These are phyloP conservation scores for Melitaea athalia DNA, from an alignment of 2,888 invertebrate genomes.

Conservation along the genomic window DNA sequence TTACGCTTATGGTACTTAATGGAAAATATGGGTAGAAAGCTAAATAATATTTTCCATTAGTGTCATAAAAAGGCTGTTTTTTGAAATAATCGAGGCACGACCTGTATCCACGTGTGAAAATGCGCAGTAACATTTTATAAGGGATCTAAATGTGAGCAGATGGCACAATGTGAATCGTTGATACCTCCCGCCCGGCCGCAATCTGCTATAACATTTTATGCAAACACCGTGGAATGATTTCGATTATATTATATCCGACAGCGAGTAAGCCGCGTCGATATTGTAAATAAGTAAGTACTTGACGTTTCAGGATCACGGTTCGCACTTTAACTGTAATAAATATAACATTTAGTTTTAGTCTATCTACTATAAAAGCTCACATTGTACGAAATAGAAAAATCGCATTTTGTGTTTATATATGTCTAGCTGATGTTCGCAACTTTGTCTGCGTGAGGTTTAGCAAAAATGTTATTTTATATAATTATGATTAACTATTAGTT, in stretches of 20 bases:
- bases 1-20: constrained; percentile 48
- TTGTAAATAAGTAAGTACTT: constrained; percentile 21
- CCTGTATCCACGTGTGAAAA: constrained; percentile 77
- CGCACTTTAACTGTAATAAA: neutral
- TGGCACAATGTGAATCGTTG: constrained; percentile 76
- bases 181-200: constrained; percentile 70
- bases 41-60: constrained; percentile 77
- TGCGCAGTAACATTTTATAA: constrained; percentile 81
- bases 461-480: too few species aligned
- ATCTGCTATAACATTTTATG: constrained; percentile 79
- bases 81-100: constrained; percentile 70
- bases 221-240: constrained; percentile 73
- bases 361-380: too few species aligned
- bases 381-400: too few species aligned
- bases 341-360: neutral
- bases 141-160: constrained; percentile 80
- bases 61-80: constrained; percentile 76
- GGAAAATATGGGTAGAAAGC: constrained; percentile 63
- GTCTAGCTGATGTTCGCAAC: too few species aligned
- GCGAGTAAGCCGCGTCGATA: constrained; percentile 29
- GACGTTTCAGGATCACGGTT: constrained; percentile 8
- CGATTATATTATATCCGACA: constrained; percentile 59
- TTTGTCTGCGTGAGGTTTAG: too few species aligned
- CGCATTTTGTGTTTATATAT: too few species aligned
- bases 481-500: too few species aligned